phyloP scores from a whole-genome alignment of 2,797 vertebrate species.

The Schizothorax lantsangensis region DNA sequence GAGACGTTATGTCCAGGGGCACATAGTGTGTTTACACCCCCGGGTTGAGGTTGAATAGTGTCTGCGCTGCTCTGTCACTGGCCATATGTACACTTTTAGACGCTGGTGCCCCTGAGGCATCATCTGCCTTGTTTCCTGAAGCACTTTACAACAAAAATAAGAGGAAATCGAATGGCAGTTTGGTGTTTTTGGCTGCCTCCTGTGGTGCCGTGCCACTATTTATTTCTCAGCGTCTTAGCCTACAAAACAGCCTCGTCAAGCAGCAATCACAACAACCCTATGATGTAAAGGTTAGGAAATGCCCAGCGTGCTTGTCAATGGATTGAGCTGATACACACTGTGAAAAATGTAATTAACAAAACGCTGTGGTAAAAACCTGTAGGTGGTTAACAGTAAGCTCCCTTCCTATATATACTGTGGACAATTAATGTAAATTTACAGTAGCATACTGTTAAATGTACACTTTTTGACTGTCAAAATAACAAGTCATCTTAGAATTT shows the following conservation, averaged over 20 bases:
- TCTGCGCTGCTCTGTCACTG: conserved; percentile 16
- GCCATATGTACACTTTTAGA: conserved; percentile 45
- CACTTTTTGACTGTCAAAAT: neutral
- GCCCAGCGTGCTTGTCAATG: neutral
- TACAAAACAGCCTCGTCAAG: neutral
- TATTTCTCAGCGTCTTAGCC: neutral
- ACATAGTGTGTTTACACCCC: conserved; percentile 40
- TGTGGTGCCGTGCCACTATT: neutral
- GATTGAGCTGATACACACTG: neutral
- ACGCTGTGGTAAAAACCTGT: neutral
- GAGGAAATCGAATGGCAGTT: conserved; percentile 17
- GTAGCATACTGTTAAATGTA: neutral
- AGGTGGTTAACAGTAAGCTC: neutral
- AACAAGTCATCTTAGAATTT: neutral
- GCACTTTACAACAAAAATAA: conserved; percentile 31
- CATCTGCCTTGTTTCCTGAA: conserved; percentile 37
- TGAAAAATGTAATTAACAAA: neutral
- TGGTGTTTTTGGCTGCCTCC: conserved; percentile 23
- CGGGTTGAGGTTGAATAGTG: conserved; percentile 21
- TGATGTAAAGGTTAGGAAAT: conserved; percentile 46
- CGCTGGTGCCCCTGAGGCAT: neutral
- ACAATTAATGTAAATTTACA: neutral
- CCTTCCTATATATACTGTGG: neutral
- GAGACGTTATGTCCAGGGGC: conserved; percentile 35
- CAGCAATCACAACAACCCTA: neutral